Base-by-base conservation (phyloP, 2,113 vertebrate species). In the Oenanthe melanoleuca region DNA sequence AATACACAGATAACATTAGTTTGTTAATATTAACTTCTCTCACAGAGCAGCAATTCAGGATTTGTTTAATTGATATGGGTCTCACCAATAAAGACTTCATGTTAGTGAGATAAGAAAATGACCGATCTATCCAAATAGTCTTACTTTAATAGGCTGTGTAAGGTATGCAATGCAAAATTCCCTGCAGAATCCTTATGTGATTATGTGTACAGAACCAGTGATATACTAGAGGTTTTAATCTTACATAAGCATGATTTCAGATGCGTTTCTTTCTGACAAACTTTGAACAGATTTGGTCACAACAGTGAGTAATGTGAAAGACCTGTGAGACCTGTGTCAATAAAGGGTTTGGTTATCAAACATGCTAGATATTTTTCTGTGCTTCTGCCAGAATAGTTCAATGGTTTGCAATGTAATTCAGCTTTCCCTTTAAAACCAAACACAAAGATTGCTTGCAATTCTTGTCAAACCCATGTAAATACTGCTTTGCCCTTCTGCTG, bases 401-500 rank as follows among this genome's bases (percentile, higher is more conserved):
- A 53, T 82, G 12, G 37, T 93, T 75, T 70, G 77, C 52, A 87
- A 21, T 28, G 19, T 64, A 53, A 57, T 89, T 67, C 71, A 84
- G 34, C 78, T 91, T 95, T 67, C 45, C 50, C 53, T 87, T 94
- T 67, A 85, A 95, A 95, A 37, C 56, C 18, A 84, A 92, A 72
- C 38, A 79, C 53, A 64, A 91, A 81, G n/a, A 29, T 72, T 64
- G 34, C 66, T 90, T 79, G 53, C 37, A 91, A 60, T 88, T 75
- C 70, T 53, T 38, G 80, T 91, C 71, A 93, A 89, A 89, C 45
- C n/a, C 73, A 23, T 59, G 16, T 70, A 91, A 90, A 80, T 84
- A 72, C 74, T 88, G 31, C 57, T 79, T 88, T 79, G 55, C 42
- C 70, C 28, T 95, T 92, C 63, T 86, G 31, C 70, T 89, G 18